These are phyloP conservation scores for Delphinapterus leucas DNA, from an alignment of 2,113 vertebrate species.

Conservation along the genomic window DNA sequence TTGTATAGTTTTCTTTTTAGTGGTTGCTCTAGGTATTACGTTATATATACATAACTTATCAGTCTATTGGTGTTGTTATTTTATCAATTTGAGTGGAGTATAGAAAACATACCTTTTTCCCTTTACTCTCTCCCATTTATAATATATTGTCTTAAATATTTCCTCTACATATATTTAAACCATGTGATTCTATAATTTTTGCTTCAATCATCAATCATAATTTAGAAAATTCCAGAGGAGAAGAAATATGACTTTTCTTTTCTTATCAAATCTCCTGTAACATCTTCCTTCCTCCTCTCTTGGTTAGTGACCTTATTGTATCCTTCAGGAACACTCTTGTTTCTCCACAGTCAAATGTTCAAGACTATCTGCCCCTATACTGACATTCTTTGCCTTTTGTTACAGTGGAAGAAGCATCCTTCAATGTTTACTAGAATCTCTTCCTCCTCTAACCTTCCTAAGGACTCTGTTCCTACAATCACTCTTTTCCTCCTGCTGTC, in stretches of 20 bases:
- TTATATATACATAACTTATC: background rate
- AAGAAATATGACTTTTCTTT: background rate
- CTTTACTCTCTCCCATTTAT: background rate
- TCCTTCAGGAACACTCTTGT: background rate
- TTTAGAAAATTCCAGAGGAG: background rate
- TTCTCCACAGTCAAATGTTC: background rate
- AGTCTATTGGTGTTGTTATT: background rate
- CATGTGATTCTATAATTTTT: background rate
- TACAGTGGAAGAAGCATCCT: background rate
- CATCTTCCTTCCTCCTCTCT: background rate
- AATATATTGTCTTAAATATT: background rate
- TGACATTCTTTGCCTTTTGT: background rate
- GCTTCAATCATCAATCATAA: background rate
- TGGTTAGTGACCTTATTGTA: background rate
- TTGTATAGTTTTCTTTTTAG: background rate
- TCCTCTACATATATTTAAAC: background rate
- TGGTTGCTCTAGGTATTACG: background rate
- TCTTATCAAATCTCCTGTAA: background rate
- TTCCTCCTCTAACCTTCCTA: background rate
- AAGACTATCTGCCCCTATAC: background rate
- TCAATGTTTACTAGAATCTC: background rate
- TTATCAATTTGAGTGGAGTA: background rate
- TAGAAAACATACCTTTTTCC: background rate
- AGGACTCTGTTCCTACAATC: background rate
- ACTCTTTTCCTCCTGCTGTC: background rate